Percentiles rank a stretch among this genome's conserved stretches.
Conservation (phyloP, 2,113 vertebrate genomes). For the Laticauda colubrina region DNA sequence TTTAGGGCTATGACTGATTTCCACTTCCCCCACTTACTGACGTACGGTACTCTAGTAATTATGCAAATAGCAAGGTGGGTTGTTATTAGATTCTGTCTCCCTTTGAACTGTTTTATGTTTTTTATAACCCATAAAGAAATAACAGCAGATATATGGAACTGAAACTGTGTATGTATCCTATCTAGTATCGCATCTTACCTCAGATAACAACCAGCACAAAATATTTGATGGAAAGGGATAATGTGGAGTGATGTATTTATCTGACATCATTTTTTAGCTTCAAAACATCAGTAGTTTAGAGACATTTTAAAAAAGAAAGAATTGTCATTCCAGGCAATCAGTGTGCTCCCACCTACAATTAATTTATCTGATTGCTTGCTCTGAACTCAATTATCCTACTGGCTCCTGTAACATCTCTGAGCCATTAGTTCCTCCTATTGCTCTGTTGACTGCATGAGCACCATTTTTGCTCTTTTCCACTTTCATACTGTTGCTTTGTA, state of each 20-base stretch:
- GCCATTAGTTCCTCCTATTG: neutral
- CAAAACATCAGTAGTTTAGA: neutral
- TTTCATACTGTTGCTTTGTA: neutral
- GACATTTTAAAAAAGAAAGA: neutral
- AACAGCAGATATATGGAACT: neutral
- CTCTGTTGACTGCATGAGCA: neutral
- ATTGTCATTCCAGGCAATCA: neutral
- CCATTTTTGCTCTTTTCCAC: neutral
- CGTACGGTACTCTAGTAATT: neutral
- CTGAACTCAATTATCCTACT: conserved; percentile 20
- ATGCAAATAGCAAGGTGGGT: neutral
- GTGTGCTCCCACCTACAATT: conserved; percentile 5
- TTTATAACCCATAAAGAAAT: neutral
- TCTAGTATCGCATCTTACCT: neutral
- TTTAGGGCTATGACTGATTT: neutral
- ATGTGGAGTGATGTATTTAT: neutral
- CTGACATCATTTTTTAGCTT: conserved; percentile 10
- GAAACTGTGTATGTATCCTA: neutral
- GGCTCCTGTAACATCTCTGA: neutral
- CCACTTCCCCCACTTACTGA: neutral
- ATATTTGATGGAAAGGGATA: neutral
- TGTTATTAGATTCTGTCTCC: neutral
- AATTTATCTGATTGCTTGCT: conserved; percentile 10
- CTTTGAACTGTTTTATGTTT: neutral
- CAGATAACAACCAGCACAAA: neutral